phyloP scores from a whole-genome alignment of 2,888 invertebrate genomes.

The Apotomis capreana region DNA sequence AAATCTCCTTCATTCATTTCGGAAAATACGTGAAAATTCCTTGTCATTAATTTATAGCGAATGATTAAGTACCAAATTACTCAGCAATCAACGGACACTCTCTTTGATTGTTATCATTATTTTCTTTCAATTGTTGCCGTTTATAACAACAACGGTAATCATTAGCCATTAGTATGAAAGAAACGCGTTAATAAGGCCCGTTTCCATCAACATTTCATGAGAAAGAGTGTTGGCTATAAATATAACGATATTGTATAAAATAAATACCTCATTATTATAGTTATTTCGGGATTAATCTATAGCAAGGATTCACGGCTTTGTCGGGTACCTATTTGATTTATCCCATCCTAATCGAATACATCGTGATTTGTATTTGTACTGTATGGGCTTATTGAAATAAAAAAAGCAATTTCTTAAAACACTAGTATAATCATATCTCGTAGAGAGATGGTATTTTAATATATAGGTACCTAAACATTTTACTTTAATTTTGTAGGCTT shows the following conservation, averaged over 20 bases:
- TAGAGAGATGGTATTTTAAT: too few species aligned
- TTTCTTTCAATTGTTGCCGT: conserved; percentile 20
- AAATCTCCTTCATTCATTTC: background rate
- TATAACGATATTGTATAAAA: background rate
- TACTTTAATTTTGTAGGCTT: too few species aligned
- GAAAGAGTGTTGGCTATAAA: conserved; percentile 22
- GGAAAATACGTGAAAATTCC: background rate
- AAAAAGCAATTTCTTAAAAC: too few species aligned
- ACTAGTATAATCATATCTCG: too few species aligned
- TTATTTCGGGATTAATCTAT: background rate
- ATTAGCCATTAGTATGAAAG: conserved; percentile 28
- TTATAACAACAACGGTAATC: conserved; percentile 25
- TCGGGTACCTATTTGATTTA: background rate
- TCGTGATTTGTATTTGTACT: too few species aligned
- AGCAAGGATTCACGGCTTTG: background rate
- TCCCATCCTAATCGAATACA: too few species aligned
- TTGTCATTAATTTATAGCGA: conserved; percentile 1
- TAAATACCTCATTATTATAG: background rate
- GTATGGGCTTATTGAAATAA: too few species aligned
- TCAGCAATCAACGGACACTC: conserved; percentile 2
- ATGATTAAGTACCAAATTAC: conserved; percentile 8
- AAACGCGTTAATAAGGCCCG: conserved; percentile 19
- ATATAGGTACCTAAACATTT: too few species aligned
- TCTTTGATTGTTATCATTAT: conserved; percentile 25
- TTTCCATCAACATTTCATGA: conserved; percentile 9